phyloP scores from a whole-genome alignment of 2,888 invertebrate genomes.

The Crepidodera aurea region DNA sequence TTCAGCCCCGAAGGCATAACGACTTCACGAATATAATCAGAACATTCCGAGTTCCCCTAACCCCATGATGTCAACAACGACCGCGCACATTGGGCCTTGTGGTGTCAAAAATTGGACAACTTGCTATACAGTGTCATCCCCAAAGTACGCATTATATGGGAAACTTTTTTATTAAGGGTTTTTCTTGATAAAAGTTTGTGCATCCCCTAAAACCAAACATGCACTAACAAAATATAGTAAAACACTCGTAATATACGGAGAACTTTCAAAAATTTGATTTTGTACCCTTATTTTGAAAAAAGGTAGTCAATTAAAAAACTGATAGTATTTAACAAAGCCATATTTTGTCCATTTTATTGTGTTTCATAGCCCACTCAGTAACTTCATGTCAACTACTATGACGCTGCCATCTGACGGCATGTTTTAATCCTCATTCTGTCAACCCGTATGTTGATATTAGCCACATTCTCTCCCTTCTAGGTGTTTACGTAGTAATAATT shows the following conservation, averaged over 20 bases:
- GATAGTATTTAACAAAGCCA: no score
- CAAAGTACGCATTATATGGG: no score
- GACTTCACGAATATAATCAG: constrained; percentile 2
- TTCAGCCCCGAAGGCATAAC: not conserved
- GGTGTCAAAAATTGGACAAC: no score
- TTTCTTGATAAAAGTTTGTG: no score
- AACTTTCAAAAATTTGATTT: no score
- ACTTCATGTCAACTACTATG: not conserved
- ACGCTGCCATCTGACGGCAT: constrained; percentile 24
- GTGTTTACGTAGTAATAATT: constrained; percentile 51
- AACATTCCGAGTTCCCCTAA: constrained; percentile 9
- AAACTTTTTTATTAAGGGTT: no score
- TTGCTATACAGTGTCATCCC: no score
- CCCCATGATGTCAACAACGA: constrained; percentile 12
- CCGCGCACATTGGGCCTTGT: not conserved
- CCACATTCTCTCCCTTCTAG: constrained; percentile 37
- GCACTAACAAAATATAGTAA: no score
- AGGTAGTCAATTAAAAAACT: no score
- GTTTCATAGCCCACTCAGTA: not conserved
- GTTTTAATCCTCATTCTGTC: constrained; percentile 25
- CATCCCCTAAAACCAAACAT: no score
- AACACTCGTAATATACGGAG: no score
- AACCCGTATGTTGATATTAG: constrained; percentile 33
- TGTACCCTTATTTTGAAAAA: no score
- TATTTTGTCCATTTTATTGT: not conserved